phyloP scores from a whole-genome alignment of 2,797 vertebrate species.

The Oophaga sylvatica region DNA sequence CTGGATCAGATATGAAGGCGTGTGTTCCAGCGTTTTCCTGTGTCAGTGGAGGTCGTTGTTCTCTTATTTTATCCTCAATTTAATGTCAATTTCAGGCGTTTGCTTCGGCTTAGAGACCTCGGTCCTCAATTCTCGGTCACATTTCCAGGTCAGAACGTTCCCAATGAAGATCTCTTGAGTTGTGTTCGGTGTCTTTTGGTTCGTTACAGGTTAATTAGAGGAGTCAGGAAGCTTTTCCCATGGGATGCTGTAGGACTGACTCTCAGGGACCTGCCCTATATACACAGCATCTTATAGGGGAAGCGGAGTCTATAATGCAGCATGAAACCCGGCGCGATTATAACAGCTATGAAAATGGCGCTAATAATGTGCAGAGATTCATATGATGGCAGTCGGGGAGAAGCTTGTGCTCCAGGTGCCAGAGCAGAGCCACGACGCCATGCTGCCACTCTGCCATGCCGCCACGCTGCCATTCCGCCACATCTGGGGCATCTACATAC shows the following conservation, averaged over 20 bases:
- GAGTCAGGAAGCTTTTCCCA: slow-evolving; percentile 4
- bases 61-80: slow-evolving; percentile 4
- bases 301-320: background rate
- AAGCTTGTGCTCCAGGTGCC: too few species aligned
- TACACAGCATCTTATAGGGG: background rate
- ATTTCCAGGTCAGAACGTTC: slow-evolving; percentile 12
- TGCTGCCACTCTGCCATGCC: too few species aligned
- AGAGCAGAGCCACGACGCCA: background rate
- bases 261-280: slow-evolving; percentile 18
- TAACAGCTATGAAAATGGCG: background rate
- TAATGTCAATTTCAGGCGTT: background rate
- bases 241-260: background rate
- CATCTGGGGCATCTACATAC: background rate
- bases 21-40: background rate
- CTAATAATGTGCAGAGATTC: background rate
- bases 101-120: background rate
- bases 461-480: background rate
- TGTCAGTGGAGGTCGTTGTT: background rate
- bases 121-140: background rate
- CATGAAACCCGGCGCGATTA: background rate
- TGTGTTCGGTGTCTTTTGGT: background rate
- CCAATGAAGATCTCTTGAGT: background rate
- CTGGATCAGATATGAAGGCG: background rate
- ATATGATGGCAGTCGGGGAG: background rate
- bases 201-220: slow-evolving; percentile 40